Evolutionary conservation across 2,888 invertebrate genomes (phyloP).

Genomic region (Chloroclysta siterata): DNA sequence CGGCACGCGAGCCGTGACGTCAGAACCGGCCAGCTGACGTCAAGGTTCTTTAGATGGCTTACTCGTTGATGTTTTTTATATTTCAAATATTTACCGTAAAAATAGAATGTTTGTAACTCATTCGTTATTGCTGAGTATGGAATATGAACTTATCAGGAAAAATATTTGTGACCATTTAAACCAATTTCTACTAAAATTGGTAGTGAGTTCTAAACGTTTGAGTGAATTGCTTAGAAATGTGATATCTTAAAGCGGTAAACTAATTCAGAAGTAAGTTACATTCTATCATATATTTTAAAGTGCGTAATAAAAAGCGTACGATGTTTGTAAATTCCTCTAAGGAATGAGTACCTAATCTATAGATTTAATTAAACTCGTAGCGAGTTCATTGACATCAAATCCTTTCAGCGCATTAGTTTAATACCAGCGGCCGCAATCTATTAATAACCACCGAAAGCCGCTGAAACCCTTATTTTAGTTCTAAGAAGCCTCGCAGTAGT

Average conservation of each 20-base stretch:
- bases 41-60: constrained; percentile 33
- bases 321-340: no score
- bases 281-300: neutral
- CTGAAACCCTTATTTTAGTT: no score
- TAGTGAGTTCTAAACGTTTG: neutral
- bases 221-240: neutral
- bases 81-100: constrained; percentile 28
- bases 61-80: constrained; percentile 36
- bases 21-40: constrained; percentile 42
- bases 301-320: neutral
- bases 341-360: neutral
- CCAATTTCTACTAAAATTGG: neutral
- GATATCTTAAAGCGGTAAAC: no score
- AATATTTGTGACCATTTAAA: neutral
- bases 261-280: no score
- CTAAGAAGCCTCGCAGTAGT: no score
- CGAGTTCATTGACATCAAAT: no score
- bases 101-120: constrained; percentile 17
- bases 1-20: constrained; percentile 58
- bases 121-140: constrained; percentile 7
- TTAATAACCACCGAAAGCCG: no score
- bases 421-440: no score
- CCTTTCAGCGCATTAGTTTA: no score
- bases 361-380: no score
- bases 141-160: constrained; percentile 9